phyloP scores from a whole-genome alignment of 2,797 vertebrate genomes.

The Fistularia tabacaria region DNA sequence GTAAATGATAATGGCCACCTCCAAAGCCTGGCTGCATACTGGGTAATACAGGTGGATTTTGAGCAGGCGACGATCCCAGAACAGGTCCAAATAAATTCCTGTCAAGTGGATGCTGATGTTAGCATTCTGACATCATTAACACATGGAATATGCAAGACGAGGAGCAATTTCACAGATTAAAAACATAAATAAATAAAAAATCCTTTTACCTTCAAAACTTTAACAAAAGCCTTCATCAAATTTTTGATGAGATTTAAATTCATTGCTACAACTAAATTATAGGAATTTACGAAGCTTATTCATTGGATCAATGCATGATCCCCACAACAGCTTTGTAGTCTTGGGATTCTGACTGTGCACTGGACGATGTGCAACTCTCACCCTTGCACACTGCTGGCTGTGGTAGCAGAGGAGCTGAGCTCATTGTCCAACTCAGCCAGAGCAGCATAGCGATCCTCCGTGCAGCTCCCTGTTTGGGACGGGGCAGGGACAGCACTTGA shows the following conservation, averaged over 20 bases:
- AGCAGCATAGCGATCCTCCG: slow-evolving; percentile 90
- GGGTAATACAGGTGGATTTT: slow-evolving; percentile 82
- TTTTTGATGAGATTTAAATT: too few species aligned
- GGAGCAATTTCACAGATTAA: too few species aligned
- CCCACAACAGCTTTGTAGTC: background rate
- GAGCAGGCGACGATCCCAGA: slow-evolving; percentile 81
- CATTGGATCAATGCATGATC: background rate
- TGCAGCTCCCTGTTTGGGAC: slow-evolving; percentile 67
- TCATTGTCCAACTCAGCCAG: slow-evolving; percentile 89
- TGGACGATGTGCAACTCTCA: slow-evolving; percentile 39
- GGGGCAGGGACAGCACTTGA: slow-evolving; percentile 72
- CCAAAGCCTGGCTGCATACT: slow-evolving; percentile 87
- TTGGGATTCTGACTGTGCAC: background rate
- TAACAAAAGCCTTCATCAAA: too few species aligned
- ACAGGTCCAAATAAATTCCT: slow-evolving; percentile 89
- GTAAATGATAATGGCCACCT: slow-evolving; percentile 69
- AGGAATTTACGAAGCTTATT: too few species aligned
- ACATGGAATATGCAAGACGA: too few species aligned
- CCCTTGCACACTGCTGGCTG: slow-evolving; percentile 76
- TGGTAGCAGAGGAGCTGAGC: slow-evolving; percentile 81
- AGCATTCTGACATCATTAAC: background rate
- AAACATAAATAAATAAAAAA: too few species aligned
- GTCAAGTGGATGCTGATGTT: slow-evolving; percentile 18
- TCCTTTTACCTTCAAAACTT: too few species aligned
- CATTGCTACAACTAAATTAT: too few species aligned